Base-by-base conservation (phyloP, 1,140 invertebrate genomes). In the Aleiodes sp. region DNA sequence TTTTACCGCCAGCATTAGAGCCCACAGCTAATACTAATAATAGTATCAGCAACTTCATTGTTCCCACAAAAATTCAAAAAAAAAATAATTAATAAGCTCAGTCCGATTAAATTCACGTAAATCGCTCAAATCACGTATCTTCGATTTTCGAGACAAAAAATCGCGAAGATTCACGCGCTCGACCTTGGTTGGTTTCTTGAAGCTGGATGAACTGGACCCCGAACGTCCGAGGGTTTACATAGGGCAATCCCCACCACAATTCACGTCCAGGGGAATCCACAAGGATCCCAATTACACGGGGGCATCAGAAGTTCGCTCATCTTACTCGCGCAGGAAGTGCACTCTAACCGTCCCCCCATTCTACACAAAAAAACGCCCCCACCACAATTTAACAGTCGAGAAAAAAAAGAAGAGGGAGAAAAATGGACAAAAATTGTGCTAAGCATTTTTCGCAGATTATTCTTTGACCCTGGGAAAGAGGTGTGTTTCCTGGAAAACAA, bases 201-300 rank as follows among this genome's bases (percentile, higher is more conserved):
- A 82, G 80, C 81, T 82, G 84, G 82, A 86, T 86, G 83, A 78
- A 74, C 82, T 83, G 84, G 81, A 84, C 84, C 84, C 80, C 76
- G 77, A 70, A 75, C 77, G 82, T 83, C 77, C 79, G 80, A 85
- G 83, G 82, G 84, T 82, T 86, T 86, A 86, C 84, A 86, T 86
- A 86, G 84, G 84, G 82, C 83, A 72, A 64, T 76, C 84, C 84
- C 84, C 84, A 85, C 84, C 80, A 84, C 56, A 6, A 0, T 43
- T 73, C 52, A 37, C 33, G 60, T 46, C 21, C 24, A 65, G 65
- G 57, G 65, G 56, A 59, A 72, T 73, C 70, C 76, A 70, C 76
- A 84, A n/a, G 83, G 84, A 85, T 78, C 82, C 80, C 83, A 85
- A 85, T 85, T 85, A 85, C 82, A 78, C 78, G 78, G 74, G 75